These are phyloP conservation scores for Lochmaea capreae DNA, from an alignment of 2,888 invertebrate genomes.

Conservation along the genomic window DNA sequence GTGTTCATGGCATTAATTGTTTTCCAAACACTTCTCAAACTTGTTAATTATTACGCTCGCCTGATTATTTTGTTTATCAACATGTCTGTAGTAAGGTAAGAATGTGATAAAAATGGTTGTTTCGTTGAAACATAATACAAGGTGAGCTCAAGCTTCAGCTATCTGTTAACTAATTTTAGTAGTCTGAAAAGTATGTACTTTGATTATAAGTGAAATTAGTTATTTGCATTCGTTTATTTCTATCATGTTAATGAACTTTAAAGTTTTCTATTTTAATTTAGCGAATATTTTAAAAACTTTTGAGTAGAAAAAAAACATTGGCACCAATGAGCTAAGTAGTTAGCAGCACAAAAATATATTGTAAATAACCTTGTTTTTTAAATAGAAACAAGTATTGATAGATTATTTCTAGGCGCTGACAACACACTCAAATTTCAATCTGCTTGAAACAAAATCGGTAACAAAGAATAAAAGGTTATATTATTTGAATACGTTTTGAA, in stretches of 20 bases:
- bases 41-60: neutral
- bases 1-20: neutral
- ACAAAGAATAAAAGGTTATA: no score
- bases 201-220: no score
- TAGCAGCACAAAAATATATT: slow-evolving; percentile 17
- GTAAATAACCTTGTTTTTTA: slow-evolving; percentile 31
- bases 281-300: neutral
- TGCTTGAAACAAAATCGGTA: neutral
- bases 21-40: neutral
- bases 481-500: no score
- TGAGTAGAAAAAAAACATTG: neutral
- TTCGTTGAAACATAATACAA: neutral
- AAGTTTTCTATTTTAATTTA: neutral
- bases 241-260: neutral
- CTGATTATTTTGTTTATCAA: neutral
- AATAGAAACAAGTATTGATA: slow-evolving; percentile 27
- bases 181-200: no score
- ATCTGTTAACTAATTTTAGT: no score
- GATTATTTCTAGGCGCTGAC: slow-evolving; percentile 22
- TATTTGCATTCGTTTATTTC: neutral
- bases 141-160: no score
- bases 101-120: neutral
- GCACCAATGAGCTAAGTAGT: slow-evolving; percentile 4
- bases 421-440: neutral
- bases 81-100: neutral